phyloP scores from a whole-genome alignment of 2,797 vertebrate genomes.

The Vireo griseus region DNA sequence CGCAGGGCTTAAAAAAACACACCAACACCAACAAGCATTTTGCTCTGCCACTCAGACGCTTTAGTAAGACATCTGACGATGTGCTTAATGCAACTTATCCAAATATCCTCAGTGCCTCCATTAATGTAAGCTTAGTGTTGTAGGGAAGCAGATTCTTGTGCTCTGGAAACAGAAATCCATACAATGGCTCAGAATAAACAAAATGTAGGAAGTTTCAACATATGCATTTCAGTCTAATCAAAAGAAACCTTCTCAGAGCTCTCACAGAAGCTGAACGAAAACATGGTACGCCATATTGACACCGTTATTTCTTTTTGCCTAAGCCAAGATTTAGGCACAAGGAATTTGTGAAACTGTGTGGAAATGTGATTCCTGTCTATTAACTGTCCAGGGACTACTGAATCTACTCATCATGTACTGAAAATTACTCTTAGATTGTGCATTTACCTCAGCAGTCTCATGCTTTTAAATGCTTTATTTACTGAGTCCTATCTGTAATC shows the following conservation, averaged over 20 bases:
- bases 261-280: not conserved
- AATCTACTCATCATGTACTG: constrained; percentile 7
- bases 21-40: not conserved
- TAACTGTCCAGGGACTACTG: not conserved
- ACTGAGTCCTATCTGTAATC: not conserved
- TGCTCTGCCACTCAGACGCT: not conserved
- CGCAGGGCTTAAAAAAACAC: not conserved
- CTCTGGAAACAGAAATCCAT: not conserved
- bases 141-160: not conserved
- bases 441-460: not conserved
- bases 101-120: not conserved
- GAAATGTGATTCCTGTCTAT: constrained; percentile 23
- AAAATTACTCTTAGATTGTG: not conserved
- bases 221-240: not conserved
- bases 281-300: not conserved
- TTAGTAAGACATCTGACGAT: not conserved
- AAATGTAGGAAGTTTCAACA: not conserved
- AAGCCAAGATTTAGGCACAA: constrained; percentile 14
- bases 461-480: constrained; percentile 43
- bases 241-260: not conserved
- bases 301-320: not conserved
- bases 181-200: not conserved
- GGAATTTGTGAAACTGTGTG: not conserved
- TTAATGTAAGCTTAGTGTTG: not conserved
- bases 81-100: not conserved